Base-by-base conservation (phyloP, 2,888 invertebrate genomes). In the Lasioglossum malachurum region DNA sequence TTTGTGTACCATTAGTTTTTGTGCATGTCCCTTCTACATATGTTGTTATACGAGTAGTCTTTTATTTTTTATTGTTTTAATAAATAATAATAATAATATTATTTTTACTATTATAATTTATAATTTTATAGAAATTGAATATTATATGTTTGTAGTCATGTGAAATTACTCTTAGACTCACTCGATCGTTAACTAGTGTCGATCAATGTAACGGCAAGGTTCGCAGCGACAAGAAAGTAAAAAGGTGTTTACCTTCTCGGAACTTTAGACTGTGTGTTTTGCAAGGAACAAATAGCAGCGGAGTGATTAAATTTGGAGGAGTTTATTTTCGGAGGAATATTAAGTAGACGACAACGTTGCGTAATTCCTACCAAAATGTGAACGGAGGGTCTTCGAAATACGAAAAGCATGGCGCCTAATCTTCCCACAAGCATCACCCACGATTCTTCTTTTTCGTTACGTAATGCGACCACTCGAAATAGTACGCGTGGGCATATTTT, bases 381-480 rank as follows among this genome's bases (percentile, higher is more conserved):
- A 67, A 67, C 16, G 2, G 60, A 60, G 27, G 16, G 35, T 35
- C 67, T 35, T 35, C 19, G 19, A 35, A 67, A 67, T 76, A 71
- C 41, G 79, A 80, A 81, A 80, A 83, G 78, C 46, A 35, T 57
- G 49, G 44, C 57, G 46, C 60, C 71, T 77, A 57, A 46, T 81
- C 69, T 73, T 74, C 35, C 79, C 60, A 74, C 78, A 41, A 80
- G 57, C 80, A 72, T 74, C 85, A 57, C 77, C 74, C 49, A 64
- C 78, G 57, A 46, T 84, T 71, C 67, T 75, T 74, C 78, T 87
- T 82, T 85, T 73, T 31, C 90, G 87, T 85, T 91, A 83, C 80
- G 84, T 78, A 89, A 91, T 78, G 57, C 44, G 38, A 27, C 87
- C 85, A 89, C 93, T 92, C 88, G 88, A 94, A 94, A 93, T 95